These are phyloP conservation scores for Maconellicoccus hirsutus DNA, from an alignment of 1,140 invertebrate species.

Conservation along the genomic window DNA sequence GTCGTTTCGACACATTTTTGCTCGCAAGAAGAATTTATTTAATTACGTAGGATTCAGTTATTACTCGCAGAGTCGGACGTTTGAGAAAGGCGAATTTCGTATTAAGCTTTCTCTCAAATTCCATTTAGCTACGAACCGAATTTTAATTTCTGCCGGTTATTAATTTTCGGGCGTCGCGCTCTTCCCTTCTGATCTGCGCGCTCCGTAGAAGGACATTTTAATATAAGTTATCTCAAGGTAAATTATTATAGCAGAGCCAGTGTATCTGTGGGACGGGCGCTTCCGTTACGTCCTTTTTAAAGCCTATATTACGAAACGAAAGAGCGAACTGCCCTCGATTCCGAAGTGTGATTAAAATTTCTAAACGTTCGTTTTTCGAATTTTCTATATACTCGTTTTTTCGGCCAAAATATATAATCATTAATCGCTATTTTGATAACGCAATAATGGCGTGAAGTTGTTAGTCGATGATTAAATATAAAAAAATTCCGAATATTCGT, in stretches of 20 bases:
- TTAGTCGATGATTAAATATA: background rate
- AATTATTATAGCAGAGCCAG: background rate
- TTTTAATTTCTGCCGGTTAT: slow-evolving; percentile 9
- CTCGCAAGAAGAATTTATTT: background rate
- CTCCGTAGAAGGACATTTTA: background rate
- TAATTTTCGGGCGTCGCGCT: slow-evolving; percentile 7
- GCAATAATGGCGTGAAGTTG: background rate
- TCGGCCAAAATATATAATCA: background rate
- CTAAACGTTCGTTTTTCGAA: slow-evolving; percentile 8
- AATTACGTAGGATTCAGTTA: slow-evolving; percentile 4
- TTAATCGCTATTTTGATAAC: background rate
- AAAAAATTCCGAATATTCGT: background rate
- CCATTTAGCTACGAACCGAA: slow-evolving; percentile 7
- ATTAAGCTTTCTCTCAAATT: slow-evolving; percentile 9
- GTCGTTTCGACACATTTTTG: slow-evolving; percentile 2
- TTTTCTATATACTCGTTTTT: background rate
- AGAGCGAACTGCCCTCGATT: slow-evolving; percentile 1
- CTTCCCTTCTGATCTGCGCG: slow-evolving; percentile 1
- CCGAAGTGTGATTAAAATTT: slow-evolving; percentile 7
- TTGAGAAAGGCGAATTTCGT: slow-evolving; percentile 7
- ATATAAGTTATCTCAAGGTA: slow-evolving; percentile 9
- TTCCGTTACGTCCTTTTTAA: background rate
- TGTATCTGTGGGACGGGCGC: background rate
- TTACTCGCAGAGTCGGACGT: slow-evolving; percentile 2
- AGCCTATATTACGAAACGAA: slow-evolving; percentile 4